Evolutionary conservation across 30 jellyfish, hydroid and myxozoan genomes (phyloP).

Genomic region (Cassiopea xamachana): DNA sequence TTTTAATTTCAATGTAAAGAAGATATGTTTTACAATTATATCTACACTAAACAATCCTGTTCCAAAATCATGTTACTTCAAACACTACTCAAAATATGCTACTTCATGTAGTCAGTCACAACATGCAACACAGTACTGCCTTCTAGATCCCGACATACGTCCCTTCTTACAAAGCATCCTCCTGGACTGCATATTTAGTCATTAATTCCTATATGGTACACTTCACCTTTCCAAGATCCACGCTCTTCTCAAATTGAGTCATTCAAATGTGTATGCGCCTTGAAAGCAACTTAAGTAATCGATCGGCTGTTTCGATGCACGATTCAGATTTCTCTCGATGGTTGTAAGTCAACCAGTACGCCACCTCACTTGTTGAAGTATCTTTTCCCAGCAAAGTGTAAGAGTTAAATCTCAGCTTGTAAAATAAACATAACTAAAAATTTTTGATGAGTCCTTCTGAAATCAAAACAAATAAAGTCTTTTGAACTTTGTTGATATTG

Average conservation of each 20-base stretch:
- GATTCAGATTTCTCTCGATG: not conserved
- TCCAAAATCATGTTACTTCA: too few relatives aligned
- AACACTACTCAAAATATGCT: not conserved
- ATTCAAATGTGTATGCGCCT: not conserved
- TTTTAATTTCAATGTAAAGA: too few relatives aligned
- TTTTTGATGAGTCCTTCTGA: not conserved
- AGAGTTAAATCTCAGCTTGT: not conserved
- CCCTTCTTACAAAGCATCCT: not conserved
- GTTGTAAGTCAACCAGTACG: not conserved
- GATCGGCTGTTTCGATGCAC: not conserved
- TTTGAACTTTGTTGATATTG: not conserved
- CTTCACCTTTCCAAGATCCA: not conserved
- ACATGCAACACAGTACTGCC: not conserved
- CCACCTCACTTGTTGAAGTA: not conserved
- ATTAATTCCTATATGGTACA: not conserved
- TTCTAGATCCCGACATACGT: not conserved
- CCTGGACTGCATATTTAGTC: not conserved
- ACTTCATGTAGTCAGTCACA: not conserved
- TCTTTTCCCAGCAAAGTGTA: not conserved
- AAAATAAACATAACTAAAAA: not conserved
- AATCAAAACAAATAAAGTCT: not conserved
- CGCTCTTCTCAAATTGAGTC: not conserved
- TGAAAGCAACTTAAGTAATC: not conserved
- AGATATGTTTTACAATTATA: too few relatives aligned
- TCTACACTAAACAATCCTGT: too few relatives aligned